These are phyloP conservation scores for Cyanistes caeruleus DNA, from an alignment of 2,113 vertebrate species.

Conservation along the genomic window DNA sequence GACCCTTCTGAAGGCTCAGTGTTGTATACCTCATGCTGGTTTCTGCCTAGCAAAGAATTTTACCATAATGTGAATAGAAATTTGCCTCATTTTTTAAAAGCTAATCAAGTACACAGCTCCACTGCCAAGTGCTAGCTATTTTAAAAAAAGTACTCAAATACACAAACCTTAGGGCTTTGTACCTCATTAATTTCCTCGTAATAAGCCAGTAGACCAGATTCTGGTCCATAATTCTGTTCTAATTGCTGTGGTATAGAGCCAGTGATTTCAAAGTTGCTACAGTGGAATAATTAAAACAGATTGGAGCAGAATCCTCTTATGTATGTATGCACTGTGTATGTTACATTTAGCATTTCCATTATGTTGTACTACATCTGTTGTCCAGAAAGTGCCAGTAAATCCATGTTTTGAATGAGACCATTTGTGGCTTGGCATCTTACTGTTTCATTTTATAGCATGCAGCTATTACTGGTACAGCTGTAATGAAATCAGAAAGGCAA, in stretches of 20 bases:
- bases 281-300: background rate
- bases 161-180: background rate
- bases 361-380: background rate
- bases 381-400: background rate
- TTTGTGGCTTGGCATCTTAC: background rate
- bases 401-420: background rate
- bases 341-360: constrained; percentile 3
- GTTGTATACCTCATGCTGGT: background rate
- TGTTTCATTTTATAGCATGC: background rate
- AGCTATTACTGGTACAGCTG: background rate
- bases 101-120: background rate
- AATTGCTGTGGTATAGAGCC: background rate
- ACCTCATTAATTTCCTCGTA: background rate
- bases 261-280: background rate
- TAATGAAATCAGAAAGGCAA: constrained; percentile 1
- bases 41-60: background rate
- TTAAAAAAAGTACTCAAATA: background rate
- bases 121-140: background rate
- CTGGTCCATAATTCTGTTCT: constrained; percentile 3
- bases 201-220: background rate
- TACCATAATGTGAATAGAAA: background rate
- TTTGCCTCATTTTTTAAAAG: background rate
- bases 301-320: background rate
- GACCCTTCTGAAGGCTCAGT: background rate
- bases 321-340: background rate